Evolutionary conservation across 2,888 invertebrate species (phyloP), one percentile per base, ranked within the genome.

Genomic region (Tinea semifulvella): DNA sequence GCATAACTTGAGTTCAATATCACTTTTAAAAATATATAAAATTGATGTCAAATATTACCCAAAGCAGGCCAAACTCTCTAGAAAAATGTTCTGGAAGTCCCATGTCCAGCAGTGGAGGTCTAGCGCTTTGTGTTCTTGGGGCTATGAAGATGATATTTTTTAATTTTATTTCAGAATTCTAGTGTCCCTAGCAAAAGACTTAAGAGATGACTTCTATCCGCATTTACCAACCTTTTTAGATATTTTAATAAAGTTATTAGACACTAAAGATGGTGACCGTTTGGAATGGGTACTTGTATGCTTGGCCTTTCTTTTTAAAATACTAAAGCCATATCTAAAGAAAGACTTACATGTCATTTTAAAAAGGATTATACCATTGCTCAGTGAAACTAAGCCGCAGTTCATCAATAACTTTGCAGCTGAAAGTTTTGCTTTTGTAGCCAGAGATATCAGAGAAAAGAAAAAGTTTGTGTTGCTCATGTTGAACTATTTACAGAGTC

Each of bases 361-460:
- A 50, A 85, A 85, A 51, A 81, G 85, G 39, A 83, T 93, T 6
- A 64, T 92, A 25, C 92, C 94, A 0, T 71, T 97, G 3, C 67
- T 97, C 26, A 89, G 90, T 53, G 88, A 89, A 43, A 77, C 82
- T n/a, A 88, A 89, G 56, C 92, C 93, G 17, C 86, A 87, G 49
- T 94, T 96, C 61, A 88, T 98, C 16, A 90, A 92, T 53, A 91
- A 91, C 59, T 98, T 98, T 85, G 96, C 97, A 3, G 94, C 96
- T 0, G 96, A 98, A 73, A 93, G 96, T 68, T 97, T 98, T 82
- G 92, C 97, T 1, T 98, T 95, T 81, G 90, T 98, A 1, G 91
- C 95, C 2, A 83, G 97, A 51, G 94, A 94, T 82, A 88, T 94
- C 8, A 89, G 87, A 53, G 91, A 96, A 56, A 90, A 89, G 56